Base-by-base conservation (phyloP, 92 coral and sea anemone genomes). In the Hydrozoanthus gracilis region DNA sequence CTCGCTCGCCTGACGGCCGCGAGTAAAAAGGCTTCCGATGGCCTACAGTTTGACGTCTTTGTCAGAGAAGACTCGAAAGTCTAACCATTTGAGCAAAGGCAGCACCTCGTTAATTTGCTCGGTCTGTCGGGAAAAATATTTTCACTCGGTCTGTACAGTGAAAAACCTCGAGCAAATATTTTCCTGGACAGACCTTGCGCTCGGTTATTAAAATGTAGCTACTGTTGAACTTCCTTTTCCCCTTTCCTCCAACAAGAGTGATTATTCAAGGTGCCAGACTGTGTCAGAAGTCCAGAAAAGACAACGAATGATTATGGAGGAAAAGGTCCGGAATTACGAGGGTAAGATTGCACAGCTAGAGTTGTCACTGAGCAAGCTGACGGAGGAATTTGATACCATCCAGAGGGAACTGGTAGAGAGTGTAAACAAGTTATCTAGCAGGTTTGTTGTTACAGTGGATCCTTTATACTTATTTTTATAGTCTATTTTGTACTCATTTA, bases 371-470 rank as follows among this genome's bases (percentile, higher is more conserved):
- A 82, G 90, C 69, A 89, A 72, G 16, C 88, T 93, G 44, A 92
- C 91, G 49, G 94, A 94, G 4, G 98, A 97, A 78, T 92, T 93
- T 73, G 99, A 92, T 67, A 82, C 85, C 27, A 82, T 89, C 39
- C 93, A 97, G 69, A 87, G 92, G 70, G 98, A 97, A 35, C 94
- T 97, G 14, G 83, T 88, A 3, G 47, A 91, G 73, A 93, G 89
- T 76, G 88, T 88, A 48, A 91, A 93, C 77, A 92, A 95, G 68
- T 56, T 93, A 15, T 84, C 88, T 11, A 94, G 88, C 60, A 78
- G 85, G 85, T 80, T 27, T 27, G 39, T 27, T 27, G 39, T 27
- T 27, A 27, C n/a, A 27, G 39, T 27, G 39, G 39, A 27, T 27
- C 39, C 39, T 27, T 27, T 27, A 27, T 27, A 27, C 39, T 27